These are phyloP conservation scores for Megaceryle maxima DNA, from an alignment of 2,113 vertebrate genomes.

Conservation along the genomic window DNA sequence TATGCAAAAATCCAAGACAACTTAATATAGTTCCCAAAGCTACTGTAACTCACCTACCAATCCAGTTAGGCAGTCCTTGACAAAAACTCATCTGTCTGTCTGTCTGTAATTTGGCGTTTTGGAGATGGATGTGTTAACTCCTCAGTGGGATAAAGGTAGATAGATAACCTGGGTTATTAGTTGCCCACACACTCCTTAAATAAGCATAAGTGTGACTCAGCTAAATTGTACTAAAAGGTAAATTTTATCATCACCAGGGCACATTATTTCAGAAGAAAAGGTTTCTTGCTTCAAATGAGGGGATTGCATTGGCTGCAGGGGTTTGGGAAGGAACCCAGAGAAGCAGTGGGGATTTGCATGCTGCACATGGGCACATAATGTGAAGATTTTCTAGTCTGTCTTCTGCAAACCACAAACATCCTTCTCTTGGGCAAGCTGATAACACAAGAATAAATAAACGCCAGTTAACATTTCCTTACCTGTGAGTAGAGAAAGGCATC, in stretches of 20 bases:
- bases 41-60: constrained; percentile 14
- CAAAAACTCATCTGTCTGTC: not conserved
- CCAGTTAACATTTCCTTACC: not conserved
- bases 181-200: not conserved
- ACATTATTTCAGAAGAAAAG: not conserved
- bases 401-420: not conserved
- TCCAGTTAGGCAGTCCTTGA: not conserved
- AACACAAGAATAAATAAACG: not conserved
- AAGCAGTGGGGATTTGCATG: not conserved
- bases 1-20: not conserved
- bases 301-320: not conserved
- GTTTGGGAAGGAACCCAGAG: not conserved
- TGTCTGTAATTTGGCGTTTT: not conserved
- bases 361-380: not conserved
- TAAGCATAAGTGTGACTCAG: not conserved
- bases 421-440: not conserved
- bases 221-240: not conserved
- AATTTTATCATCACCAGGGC: not conserved
- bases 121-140: not conserved
- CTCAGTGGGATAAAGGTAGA: not conserved
- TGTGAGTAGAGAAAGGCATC: not conserved
- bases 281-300: not conserved
- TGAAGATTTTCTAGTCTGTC: not conserved
- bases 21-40: constrained; percentile 23
- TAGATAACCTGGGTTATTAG: not conserved